Evolutionary conservation across 2,797 vertebrate species (phyloP).

Genomic region (Adrianichthys oophorus): DNA sequence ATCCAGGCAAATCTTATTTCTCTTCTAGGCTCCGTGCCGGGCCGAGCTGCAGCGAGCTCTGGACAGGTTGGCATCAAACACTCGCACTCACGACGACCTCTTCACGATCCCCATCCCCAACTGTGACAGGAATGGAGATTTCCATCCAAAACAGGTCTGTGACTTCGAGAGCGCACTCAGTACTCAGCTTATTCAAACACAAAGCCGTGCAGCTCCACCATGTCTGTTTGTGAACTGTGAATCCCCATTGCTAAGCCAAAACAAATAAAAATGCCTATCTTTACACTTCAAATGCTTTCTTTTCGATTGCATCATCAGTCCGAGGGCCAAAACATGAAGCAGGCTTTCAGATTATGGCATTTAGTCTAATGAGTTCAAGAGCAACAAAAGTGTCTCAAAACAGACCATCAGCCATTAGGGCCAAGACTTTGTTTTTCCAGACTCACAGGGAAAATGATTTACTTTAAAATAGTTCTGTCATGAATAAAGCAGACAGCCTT

Average conservation of each 20-base stretch:
- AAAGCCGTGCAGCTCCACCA: slow-evolving; percentile 1
- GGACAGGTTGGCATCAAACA: slow-evolving; percentile 86
- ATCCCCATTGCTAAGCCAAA: slow-evolving; percentile 27
- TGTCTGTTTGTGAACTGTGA: slow-evolving; percentile 22
- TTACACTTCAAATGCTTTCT: slow-evolving; percentile 27
- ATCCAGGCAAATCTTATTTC: slow-evolving; percentile 6
- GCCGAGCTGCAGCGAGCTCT: slow-evolving; percentile 88
- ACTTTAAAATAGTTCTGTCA: slow-evolving; percentile 25
- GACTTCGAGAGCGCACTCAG: slow-evolving; percentile 1
- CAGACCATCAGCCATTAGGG: slow-evolving; percentile 26
- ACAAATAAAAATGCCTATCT: slow-evolving; percentile 47
- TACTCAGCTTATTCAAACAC: no score
- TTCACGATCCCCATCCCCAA: slow-evolving; percentile 93
- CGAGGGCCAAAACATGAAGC: slow-evolving; percentile 43
- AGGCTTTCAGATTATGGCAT: slow-evolving; percentile 45
- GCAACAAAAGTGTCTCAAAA: slow-evolving; percentile 50
- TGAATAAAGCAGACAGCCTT: slow-evolving; percentile 37
- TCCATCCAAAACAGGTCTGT: slow-evolving; percentile 91
- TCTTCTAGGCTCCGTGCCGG: slow-evolving; percentile 86
- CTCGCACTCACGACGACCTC: slow-evolving; percentile 89
- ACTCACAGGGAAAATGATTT: slow-evolving; percentile 53
- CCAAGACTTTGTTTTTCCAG: slow-evolving; percentile 51
- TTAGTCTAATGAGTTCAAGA: slow-evolving; percentile 50
- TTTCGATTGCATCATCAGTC: slow-evolving; percentile 38
- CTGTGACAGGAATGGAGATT: slow-evolving; percentile 93